Base-by-base conservation (phyloP, 2,113 vertebrate species). In the Mionectes macconnelli region DNA sequence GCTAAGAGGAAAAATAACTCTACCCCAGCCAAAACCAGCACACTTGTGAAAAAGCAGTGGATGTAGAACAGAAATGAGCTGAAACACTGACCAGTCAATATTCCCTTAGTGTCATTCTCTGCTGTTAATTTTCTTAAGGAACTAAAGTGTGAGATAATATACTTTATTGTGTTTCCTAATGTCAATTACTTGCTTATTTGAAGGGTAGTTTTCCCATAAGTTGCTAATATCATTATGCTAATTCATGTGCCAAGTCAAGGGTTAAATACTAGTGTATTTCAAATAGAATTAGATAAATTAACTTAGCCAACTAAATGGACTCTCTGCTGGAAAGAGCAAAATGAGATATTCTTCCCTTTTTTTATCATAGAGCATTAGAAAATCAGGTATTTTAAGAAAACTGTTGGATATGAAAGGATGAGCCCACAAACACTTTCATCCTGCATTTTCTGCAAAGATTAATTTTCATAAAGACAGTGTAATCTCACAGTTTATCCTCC, bases 281-380 rank as follows among this genome's bases (percentile, higher is more conserved):
- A 57, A 91, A 85, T 76, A 40, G 68, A 84, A 86, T 93, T 83
- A 75, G 87, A 69, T 87, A 70, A 84, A 95, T 94, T 85, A 82
- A 82, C 44, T 84, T 92, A 87, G 69, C n/a, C 17, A 62, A 31
- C 28, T 87, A 82, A 91, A 87, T 68, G 52, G 76, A 16, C 47
- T 89, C 21, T 52, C 2, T 63, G 45, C 92, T 96, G 62, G n/a
- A 81, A 91, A 49, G 33, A 77, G 39, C 22, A 49, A 82, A 44
- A 44, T 55, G 47, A 79, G 42, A 31, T 73, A 44, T 25, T 74
- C 11, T 93, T 22, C 23, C 30, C 8, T 14, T 84, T 44, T 94
- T 88, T 72, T 50, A 62, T 63, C 79, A 10, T 5, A 78, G 47
- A 93, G 28, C 21, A 62, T 52, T 50, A 35, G 40, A 79, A 93